Evolutionary conservation across 2,113 vertebrate genomes (phyloP), one percentile per base, ranked within the genome.

Genomic region (Felis catus): DNA sequence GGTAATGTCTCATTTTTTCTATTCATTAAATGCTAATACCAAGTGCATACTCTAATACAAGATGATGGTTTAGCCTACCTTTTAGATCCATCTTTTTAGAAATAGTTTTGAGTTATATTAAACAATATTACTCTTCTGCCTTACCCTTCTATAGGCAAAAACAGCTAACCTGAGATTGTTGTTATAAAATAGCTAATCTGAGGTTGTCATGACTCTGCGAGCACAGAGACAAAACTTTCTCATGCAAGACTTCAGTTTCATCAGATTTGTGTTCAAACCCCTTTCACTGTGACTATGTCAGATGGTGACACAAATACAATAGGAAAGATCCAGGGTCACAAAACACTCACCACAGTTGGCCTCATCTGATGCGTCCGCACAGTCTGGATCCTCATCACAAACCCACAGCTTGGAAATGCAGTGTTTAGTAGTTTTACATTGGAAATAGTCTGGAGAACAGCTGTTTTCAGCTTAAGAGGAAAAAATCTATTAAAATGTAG

Each of bases 371-470:
- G 99, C 99, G 48, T 99, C 99, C 9, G 99, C 99, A 73, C 99
- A 99, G 96, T 99, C 99, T 1, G 99, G 99, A 95, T 99, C 99
- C 97, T 99, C 99, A 16, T 99, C 99, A 96, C 99, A 99, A 19
- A 99, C 99, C 99, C 99, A 99, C 81, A 99, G 98, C 97, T 99
- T 99, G 97, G 99, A 99, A 98, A 99, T 99, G 98, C 99, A 99
- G 95, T 99, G 99, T 95, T 99, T 99, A 51, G 99, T 99, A 39
- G 99, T 99, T 98, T 99, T 99, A 97, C 99, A 99, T 94, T 99
- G 99, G 98, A 99, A 99, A 98, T 99, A 99, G 97, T 99, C 99
- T 66, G 99, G 99, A 78, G 99, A 99, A 97, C 99, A 99, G 96
- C 99, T 99, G 99, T 99, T 99, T 98, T 99, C 99, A 88, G 99